Evolutionary conservation across 2,113 vertebrate genomes (phyloP), one percentile per base, ranked within the genome.

Genomic region (Osmerus eperlanus): DNA sequence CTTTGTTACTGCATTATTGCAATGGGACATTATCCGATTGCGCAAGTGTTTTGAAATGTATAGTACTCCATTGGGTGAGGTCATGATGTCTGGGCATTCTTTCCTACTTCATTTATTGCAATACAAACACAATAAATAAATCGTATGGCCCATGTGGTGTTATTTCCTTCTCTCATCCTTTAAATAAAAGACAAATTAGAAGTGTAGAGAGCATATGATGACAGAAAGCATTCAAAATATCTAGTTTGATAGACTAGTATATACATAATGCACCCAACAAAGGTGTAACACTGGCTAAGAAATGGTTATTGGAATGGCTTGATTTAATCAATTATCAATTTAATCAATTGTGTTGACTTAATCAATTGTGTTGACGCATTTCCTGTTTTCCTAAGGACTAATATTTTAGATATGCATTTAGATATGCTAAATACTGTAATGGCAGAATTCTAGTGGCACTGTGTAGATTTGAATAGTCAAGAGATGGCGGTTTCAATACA

Each of bases 41-140:
- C 21, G 19, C 66, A 55, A 75, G 47, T 66, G 62, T 70, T 71
- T 71, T 59, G 65, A 28, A 69, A 47, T 47, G 28, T 29, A 61
- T 56, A 63, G 63, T 54, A 75, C 67, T 71, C 72, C 58, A 6
- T 71, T 78, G 84, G 82, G 79, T 74, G 81, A 77, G 83, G 77
- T 72, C 74, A 29, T 54, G 70, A 52, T 60, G 68, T 65, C 63
- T 71, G 72, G 76, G 67, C 67, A 69, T 65, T 76, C 63, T 69
- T 76, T 75, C 29, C 47, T 75, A 11, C 41, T 61, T 61, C 69
- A 68, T 78, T 74, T 72, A 77, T 63, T 41, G 7, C 59, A 75
- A 65, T 36, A 63, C 68, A 65, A 80, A 65, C 51, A 63, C 68
- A 65, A 80, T 71, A 73, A 14, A 80, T 67, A 75, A 72, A 79